phyloP scores from a whole-genome alignment of 2,888 invertebrate genomes.

The Dendrolimus pini region DNA sequence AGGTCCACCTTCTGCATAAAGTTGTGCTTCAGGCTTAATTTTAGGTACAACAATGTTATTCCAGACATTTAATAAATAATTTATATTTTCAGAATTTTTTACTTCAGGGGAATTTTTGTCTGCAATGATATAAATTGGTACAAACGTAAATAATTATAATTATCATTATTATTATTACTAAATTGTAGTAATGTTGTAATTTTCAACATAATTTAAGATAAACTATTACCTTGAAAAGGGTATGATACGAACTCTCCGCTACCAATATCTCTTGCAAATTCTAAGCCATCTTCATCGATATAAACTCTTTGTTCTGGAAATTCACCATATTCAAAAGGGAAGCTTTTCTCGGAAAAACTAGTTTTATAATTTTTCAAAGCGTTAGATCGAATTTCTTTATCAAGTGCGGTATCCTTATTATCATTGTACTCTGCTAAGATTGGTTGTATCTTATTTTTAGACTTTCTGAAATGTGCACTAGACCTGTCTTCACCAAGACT shows the following conservation, averaged over 20 bases:
- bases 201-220: background rate
- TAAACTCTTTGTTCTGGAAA: slow-evolving; percentile 76
- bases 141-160: too few relatives aligned
- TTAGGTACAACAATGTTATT: slow-evolving; percentile 48
- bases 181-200: background rate
- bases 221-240: slow-evolving; percentile 44
- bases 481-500: slow-evolving; percentile 68
- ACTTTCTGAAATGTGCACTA: slow-evolving; percentile 64
- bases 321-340: slow-evolving; percentile 69
- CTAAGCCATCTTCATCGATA: slow-evolving; percentile 69
- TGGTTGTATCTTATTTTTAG: slow-evolving; percentile 50
- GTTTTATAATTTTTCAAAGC: slow-evolving; percentile 65
- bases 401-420: slow-evolving; percentile 54
- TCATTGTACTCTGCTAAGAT: slow-evolving; percentile 63
- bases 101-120: slow-evolving; percentile 22
- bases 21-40: slow-evolving; percentile 37
- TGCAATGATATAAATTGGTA: slow-evolving; percentile 14
- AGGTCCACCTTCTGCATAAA: slow-evolving; percentile 67
- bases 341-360: slow-evolving; percentile 63
- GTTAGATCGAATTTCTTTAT: slow-evolving; percentile 60
- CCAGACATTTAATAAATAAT: slow-evolving; percentile 63
- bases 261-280: slow-evolving; percentile 53
- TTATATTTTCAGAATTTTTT: slow-evolving; percentile 56
- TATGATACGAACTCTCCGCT: slow-evolving; percentile 59
- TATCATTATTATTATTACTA: background rate